These are phyloP conservation scores for Trachymyrmex cornetzi DNA, from an alignment of 1,140 invertebrate species.

Conservation along the genomic window DNA sequence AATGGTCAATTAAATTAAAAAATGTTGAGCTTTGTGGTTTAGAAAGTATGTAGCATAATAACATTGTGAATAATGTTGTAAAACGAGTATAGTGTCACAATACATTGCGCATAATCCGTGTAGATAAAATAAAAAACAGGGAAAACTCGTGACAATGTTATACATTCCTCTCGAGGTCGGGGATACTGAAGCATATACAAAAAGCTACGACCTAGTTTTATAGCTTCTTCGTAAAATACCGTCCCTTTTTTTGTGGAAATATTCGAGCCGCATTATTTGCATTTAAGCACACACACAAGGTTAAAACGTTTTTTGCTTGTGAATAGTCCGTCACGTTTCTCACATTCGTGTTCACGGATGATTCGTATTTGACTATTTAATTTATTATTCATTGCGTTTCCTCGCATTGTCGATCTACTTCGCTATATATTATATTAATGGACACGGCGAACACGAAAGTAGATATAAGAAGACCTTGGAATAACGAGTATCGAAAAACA, in stretches of 20 bases:
- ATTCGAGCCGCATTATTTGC: neutral
- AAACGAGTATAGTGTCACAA: neutral
- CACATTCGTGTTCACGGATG: neutral
- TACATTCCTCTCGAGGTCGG: neutral
- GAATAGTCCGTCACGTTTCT: neutral
- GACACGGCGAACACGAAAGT: neutral
- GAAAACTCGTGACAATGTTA: neutral
- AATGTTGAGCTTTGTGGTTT: neutral
- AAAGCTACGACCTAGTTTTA: slow-evolving; percentile 38
- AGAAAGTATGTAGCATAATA: neutral
- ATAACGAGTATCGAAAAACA: neutral
- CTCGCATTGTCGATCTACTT: neutral
- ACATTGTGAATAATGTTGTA: neutral
- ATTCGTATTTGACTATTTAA: neutral
- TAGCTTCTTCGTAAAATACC: slow-evolving; percentile 16
- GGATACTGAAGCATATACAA: neutral
- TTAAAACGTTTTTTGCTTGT: neutral
- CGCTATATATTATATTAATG: neutral
- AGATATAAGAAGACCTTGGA: neutral
- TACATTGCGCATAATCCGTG: neutral
- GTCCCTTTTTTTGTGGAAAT: neutral
- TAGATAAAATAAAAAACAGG: neutral
- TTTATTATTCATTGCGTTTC: slow-evolving; percentile 27
- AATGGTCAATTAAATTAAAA: neutral
- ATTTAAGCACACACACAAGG: slow-evolving; percentile 19